These are phyloP conservation scores for Lepeophtheirus nordmannii DNA, from an alignment of 2,888 invertebrate species.

Conservation along the genomic window DNA sequence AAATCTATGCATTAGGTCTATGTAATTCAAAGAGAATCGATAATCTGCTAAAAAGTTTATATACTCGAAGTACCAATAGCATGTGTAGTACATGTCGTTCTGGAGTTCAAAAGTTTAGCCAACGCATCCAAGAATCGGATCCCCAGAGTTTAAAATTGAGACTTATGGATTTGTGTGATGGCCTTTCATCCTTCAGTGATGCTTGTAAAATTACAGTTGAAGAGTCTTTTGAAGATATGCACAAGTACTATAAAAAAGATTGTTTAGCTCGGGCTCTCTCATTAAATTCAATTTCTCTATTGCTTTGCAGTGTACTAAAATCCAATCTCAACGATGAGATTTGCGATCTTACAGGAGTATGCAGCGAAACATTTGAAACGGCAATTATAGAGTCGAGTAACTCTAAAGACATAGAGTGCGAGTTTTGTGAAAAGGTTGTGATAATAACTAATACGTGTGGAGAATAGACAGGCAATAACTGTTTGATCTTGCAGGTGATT, in stretches of 20 bases:
- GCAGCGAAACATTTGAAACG: background rate
- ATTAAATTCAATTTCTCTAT: conserved; percentile 3
- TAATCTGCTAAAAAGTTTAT: conserved; percentile 41
- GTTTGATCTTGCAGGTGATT: conserved; percentile 67
- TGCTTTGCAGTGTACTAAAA: conserved; percentile 6
- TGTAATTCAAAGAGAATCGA: conserved; percentile 63
- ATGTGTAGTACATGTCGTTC: background rate
- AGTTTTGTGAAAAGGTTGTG: conserved; percentile 24
- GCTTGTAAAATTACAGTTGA: conserved; percentile 58
- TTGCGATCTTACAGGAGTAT: conserved; percentile 17
- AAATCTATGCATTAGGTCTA: conserved; percentile 37
- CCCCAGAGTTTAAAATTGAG: background rate
- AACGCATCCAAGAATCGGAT: background rate
- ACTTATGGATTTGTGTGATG: conserved; percentile 39
- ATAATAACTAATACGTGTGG: conserved; percentile 1
- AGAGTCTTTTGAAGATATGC: conserved; percentile 55
- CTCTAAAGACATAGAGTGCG: conserved; percentile 16
- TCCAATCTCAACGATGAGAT: conserved; percentile 6
- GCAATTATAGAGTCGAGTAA: background rate
- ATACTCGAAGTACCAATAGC: background rate
- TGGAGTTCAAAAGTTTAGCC: background rate
- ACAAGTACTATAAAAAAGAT: conserved; percentile 32
- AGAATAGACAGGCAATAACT: conserved; percentile 38
- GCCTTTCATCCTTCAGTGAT: conserved; percentile 56
- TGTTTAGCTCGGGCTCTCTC: background rate